Percentiles rank a stretch among this genome's conserved stretches.
phyloP scores from a whole-genome alignment of 2,888 invertebrate genomes.

The Phragmatobia fuliginosa region DNA sequence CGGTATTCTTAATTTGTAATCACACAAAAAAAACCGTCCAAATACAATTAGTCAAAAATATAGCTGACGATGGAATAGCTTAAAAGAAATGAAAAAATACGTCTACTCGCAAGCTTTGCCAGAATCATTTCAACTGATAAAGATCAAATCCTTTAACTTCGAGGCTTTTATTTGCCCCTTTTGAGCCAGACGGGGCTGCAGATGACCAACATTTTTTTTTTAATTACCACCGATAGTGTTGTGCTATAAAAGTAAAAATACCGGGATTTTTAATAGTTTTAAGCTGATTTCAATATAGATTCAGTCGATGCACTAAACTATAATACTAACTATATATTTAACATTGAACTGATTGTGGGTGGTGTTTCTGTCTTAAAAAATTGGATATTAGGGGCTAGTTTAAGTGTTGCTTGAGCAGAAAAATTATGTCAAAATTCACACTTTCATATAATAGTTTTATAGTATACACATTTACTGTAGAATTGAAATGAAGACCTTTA shows the following conservation, averaged over 20 bases:
- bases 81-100: neutral
- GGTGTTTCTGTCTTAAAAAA: no score
- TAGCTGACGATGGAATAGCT: neutral
- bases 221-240: slow-evolving; percentile 39
- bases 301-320: no score
- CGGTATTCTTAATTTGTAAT: no score
- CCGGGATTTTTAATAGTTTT: slow-evolving; percentile 10
- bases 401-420: no score
- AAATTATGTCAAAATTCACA: no score
- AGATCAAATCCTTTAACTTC: slow-evolving; percentile 48
- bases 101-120: neutral
- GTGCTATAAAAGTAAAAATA: slow-evolving; percentile 6
- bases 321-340: no score
- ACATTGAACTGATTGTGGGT: no score
- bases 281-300: no score
- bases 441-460: no score
- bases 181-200: slow-evolving; percentile 37
- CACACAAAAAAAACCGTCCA: neutral
- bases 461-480: no score
- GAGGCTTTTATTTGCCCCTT: slow-evolving; percentile 34
- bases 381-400: no score
- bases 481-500: no score
- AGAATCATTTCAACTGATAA: slow-evolving; percentile 24
- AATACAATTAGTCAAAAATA: neutral
- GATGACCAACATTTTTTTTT: slow-evolving; percentile 43